phyloP scores from a whole-genome alignment of 2,113 vertebrate genomes.

The Rhipidura dahli region DNA sequence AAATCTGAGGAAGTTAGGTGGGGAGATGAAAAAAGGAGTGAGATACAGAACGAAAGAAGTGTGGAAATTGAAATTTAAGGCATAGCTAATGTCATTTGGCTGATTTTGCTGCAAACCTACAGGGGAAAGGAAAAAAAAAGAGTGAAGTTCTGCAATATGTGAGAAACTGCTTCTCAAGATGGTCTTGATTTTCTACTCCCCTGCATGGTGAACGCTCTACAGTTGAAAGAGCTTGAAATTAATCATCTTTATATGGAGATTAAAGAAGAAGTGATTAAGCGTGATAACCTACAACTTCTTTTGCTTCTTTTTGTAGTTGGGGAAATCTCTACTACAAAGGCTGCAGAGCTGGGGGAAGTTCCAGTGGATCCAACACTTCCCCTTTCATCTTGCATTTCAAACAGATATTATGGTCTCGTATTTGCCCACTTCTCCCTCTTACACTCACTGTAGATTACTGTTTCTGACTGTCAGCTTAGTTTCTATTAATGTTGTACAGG shows the following conservation, averaged over 20 bases:
- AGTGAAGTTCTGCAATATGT: neutral
- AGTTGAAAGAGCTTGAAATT: constrained; percentile 24
- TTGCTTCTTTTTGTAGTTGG: neutral
- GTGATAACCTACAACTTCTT: neutral
- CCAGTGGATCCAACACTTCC: rapidly evolving
- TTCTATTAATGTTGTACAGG: neutral
- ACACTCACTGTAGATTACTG: neutral
- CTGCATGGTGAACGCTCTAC: neutral
- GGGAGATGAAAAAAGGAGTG: constrained; percentile 31
- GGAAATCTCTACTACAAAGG: neutral
- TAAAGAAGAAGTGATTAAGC: neutral
- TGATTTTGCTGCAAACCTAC: constrained; percentile 35
- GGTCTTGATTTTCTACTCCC: neutral
- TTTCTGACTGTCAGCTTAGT: neutral
- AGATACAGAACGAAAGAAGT: constrained; percentile 35
- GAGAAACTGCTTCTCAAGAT: neutral
- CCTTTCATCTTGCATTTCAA: neutral
- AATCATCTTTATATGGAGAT: constrained; percentile 16
- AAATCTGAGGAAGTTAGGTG: constrained; percentile 43
- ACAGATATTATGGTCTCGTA: neutral
- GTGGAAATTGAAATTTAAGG: constrained; percentile 60
- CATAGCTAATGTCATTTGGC: constrained; percentile 60
- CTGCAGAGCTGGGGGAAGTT: neutral
- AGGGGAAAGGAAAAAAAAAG: neutral
- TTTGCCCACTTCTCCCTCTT: neutral